phyloP scores from a whole-genome alignment of 2,797 vertebrate species.

The Gymnoscopelus braueri region DNA sequence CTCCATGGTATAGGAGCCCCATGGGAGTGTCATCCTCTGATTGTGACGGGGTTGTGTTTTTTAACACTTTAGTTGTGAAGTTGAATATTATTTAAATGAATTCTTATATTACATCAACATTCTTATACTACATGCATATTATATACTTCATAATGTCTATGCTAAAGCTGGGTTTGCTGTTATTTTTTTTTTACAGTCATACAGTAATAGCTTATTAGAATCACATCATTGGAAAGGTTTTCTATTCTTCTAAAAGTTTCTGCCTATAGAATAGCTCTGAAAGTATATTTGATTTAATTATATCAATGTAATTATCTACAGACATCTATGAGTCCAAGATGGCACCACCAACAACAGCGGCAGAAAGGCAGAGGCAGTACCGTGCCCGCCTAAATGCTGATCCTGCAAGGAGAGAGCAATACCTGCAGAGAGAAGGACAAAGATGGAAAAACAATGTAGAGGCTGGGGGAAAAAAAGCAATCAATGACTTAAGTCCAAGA shows the following conservation, averaged over 20 bases:
- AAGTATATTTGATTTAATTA: conserved; percentile 12
- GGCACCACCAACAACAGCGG: conserved; percentile 12
- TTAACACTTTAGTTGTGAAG: neutral
- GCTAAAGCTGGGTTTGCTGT: conserved; percentile 3
- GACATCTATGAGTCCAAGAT: conserved; percentile 13
- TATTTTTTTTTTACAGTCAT: too few relatives aligned
- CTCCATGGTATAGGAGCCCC: too few relatives aligned
- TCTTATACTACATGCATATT: conserved; percentile 2
- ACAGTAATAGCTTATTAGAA: too few relatives aligned
- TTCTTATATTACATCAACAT: conserved; percentile 10
- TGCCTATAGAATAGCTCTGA: neutral
- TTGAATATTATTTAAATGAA: neutral
- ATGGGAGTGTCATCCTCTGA: too few relatives aligned
- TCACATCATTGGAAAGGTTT: too few relatives aligned
- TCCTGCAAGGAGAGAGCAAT: conserved; percentile 2
- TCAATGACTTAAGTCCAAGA: too few relatives aligned
- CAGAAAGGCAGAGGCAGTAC: conserved; percentile 31
- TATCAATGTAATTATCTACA: conserved; percentile 13
- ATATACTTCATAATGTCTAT: conserved; percentile 2
- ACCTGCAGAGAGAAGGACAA: neutral
- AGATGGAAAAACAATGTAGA: neutral
- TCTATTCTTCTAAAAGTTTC: neutral
- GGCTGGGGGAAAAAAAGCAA: too few relatives aligned
- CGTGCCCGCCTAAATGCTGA: too few relatives aligned
- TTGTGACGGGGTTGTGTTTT: too few relatives aligned